A percentile compares a stretch with the other conserved stretches of the same genome.
These are phyloP conservation scores for Hyphantria cunea DNA, from an alignment of 1,140 invertebrate species.

Conservation along the genomic window DNA sequence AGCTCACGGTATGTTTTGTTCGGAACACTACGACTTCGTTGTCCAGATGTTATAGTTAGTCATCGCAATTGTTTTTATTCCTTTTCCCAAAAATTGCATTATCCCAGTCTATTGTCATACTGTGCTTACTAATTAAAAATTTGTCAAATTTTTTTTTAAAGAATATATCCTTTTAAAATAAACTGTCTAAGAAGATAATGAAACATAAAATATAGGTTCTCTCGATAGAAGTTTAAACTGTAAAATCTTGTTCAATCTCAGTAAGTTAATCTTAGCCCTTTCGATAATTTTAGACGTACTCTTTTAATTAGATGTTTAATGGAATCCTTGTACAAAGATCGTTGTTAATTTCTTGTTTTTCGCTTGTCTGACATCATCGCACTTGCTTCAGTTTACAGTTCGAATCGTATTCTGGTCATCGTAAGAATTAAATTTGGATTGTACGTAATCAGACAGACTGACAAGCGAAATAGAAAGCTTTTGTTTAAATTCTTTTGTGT, in stretches of 20 bases:
- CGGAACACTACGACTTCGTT: slow-evolving; percentile 32
- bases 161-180: too few species aligned
- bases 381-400: slow-evolving; percentile 50
- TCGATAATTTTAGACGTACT: slow-evolving; percentile 22
- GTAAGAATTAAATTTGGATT: slow-evolving; percentile 55
- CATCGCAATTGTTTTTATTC: slow-evolving; percentile 32
- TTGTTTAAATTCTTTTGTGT: slow-evolving; percentile 11
- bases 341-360: slow-evolving; percentile 61
- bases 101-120: slow-evolving; percentile 4
- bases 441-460: background rate
- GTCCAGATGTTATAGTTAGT: slow-evolving; percentile 40
- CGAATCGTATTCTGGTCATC: slow-evolving; percentile 51
- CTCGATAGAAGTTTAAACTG: background rate
- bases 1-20: slow-evolving; percentile 58
- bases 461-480: slow-evolving; percentile 8
- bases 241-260: slow-evolving; percentile 6
- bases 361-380: slow-evolving; percentile 64
- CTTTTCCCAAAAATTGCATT: slow-evolving; percentile 12
- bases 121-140: too few species aligned
- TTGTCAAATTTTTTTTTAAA: too few species aligned
- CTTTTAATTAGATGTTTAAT: slow-evolving; percentile 36
- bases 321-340: slow-evolving; percentile 35
- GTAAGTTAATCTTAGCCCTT: slow-evolving; percentile 19
- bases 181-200: too few species aligned
- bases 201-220: too few species aligned